Conservation (phyloP, 2,888 invertebrate genomes). For the Melolontha melolontha region DNA sequence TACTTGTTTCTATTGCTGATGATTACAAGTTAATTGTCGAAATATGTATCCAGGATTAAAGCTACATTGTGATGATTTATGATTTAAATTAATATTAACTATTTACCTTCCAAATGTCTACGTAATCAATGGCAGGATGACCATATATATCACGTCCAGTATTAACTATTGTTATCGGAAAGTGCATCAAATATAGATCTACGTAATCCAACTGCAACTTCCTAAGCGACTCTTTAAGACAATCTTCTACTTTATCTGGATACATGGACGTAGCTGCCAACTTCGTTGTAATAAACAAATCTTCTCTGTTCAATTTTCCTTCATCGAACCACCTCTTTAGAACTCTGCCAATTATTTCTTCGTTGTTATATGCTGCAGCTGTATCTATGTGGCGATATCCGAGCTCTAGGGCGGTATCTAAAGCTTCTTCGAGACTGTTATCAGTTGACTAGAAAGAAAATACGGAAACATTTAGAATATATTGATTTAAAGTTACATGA, state of each 20-base stretch:
- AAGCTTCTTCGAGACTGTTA: constrained; percentile 73
- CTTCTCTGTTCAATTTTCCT: constrained; percentile 76
- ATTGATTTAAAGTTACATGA: no score
- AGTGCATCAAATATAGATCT: constrained; percentile 84
- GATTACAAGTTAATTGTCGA: no score
- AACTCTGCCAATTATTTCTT: constrained; percentile 77
- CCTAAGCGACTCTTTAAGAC: constrained; percentile 73
- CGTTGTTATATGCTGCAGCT: constrained; percentile 81
- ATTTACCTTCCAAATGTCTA: constrained; percentile 53
- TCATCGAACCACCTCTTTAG: constrained; percentile 77
- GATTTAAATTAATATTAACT: no score
- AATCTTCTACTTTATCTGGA: constrained; percentile 72
- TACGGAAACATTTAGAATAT: background rate
- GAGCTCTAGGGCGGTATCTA: constrained; percentile 75
- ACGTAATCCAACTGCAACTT: constrained; percentile 80
- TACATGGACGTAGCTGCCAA: constrained; percentile 73
- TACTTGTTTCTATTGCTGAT: no score
- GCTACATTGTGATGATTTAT: no score
- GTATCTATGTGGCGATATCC: constrained; percentile 88
- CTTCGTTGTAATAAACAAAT: constrained; percentile 86
- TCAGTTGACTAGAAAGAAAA: constrained; percentile 70
- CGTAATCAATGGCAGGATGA: constrained; percentile 57
- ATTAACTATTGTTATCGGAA: constrained; percentile 75
- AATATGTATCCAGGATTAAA: no score
- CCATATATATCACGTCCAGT: constrained; percentile 65